Percentiles rank a stretch among this genome's conserved stretches.
Evolutionary conservation across 2,797 vertebrate species (phyloP).

Genomic region (Diplodus puntazzo): DNA sequence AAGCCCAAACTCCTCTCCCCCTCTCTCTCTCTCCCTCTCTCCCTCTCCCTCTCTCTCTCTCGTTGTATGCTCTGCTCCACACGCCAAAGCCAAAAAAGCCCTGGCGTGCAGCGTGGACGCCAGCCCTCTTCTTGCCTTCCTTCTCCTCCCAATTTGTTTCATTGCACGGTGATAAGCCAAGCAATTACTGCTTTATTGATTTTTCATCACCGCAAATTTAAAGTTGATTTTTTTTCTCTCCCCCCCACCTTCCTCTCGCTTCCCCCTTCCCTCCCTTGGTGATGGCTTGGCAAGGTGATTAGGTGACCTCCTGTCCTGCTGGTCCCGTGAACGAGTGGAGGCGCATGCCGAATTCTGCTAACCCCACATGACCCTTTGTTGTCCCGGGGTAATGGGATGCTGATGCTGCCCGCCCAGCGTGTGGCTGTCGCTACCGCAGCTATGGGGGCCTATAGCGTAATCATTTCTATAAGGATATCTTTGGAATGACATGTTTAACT

Average conservation of each 20-base stretch:
- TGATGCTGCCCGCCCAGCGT: conserved; percentile 65
- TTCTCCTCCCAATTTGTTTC: conserved; percentile 91
- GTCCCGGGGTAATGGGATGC: conserved; percentile 89
- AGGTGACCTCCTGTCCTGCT: conserved; percentile 87
- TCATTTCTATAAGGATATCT: conserved; percentile 76
- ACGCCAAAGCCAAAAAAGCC: conserved; percentile 80
- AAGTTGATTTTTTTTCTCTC: conserved; percentile 86
- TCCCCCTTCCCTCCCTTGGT: conserved; percentile 69
- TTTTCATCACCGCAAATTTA: conserved; percentile 97
- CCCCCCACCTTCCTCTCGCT: conserved; percentile 11
- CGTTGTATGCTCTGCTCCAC: conserved; percentile 57
- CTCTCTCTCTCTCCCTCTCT: neutral
- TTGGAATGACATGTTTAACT: conserved; percentile 62
- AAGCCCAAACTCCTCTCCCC: conserved; percentile 74
- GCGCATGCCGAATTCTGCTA: conserved; percentile 88
- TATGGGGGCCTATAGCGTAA: conserved; percentile 55
- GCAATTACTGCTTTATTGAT: conserved; percentile 99
- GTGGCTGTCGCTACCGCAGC: conserved; percentile 61
- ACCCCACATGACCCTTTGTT: conserved; percentile 89
- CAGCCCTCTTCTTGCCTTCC: conserved; percentile 85
- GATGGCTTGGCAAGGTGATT: conserved; percentile 88
- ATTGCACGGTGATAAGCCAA: conserved; percentile 92
- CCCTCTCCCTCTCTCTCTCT: conserved; percentile 27
- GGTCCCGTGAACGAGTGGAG: conserved; percentile 59
- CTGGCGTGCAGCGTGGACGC: conserved; percentile 81